phyloP scores from a whole-genome alignment of 2,888 invertebrate species.

The Macropis europaea region DNA sequence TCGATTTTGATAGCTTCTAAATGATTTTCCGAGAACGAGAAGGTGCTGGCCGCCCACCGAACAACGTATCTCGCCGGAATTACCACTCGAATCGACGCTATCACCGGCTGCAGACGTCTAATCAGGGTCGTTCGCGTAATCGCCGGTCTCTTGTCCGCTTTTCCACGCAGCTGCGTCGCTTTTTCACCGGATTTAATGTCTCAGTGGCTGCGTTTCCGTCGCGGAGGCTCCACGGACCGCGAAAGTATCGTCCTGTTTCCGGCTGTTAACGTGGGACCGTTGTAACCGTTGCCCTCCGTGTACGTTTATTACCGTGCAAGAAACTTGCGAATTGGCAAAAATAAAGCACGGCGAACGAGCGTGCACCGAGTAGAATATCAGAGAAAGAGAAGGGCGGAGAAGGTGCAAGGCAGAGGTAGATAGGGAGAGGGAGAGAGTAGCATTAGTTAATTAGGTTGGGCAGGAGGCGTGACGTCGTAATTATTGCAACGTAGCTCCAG shows the following conservation, averaged over 20 bases:
- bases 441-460: slow-evolving; percentile 77
- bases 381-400: background rate
- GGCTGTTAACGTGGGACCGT: slow-evolving; percentile 19
- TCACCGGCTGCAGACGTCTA: background rate
- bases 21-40: too few relatives aligned
- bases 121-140: slow-evolving; percentile 21
- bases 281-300: slow-evolving; percentile 3
- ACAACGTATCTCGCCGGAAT: slow-evolving; percentile 10
- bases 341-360: slow-evolving; percentile 14
- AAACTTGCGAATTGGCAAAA: slow-evolving; percentile 46
- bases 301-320: slow-evolving; percentile 37
- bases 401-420: slow-evolving; percentile 7
- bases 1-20: too few relatives aligned
- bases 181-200: slow-evolving; percentile 46
- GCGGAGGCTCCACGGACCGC: background rate
- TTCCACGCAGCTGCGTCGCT: background rate
- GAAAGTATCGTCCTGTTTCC: slow-evolving; percentile 14
- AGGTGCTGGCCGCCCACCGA: too few relatives aligned
- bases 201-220: slow-evolving; percentile 24
- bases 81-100: slow-evolving; percentile 12
- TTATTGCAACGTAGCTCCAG: slow-evolving; percentile 75
- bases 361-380: too few relatives aligned
- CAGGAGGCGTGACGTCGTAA: slow-evolving; percentile 78
- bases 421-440: slow-evolving; percentile 48
- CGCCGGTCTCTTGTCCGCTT: slow-evolving; percentile 22